A percentile compares a stretch with the other conserved stretches of the same genome.
Conservation (phyloP, 2,113 vertebrate genomes). For the cattle (Bos taurus) region DNA sequence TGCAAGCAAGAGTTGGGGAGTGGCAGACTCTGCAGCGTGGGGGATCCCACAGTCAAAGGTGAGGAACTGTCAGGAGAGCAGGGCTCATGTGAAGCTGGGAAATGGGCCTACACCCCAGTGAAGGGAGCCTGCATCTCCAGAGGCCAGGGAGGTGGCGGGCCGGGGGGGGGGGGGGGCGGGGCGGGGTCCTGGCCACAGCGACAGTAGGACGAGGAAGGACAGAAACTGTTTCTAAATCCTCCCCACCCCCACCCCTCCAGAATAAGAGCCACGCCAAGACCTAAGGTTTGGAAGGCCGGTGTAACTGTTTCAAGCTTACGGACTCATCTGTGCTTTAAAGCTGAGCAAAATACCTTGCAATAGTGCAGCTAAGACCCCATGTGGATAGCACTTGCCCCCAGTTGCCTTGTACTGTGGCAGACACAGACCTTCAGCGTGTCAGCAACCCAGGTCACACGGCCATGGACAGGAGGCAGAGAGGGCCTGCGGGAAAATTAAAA, state of each 20-base stretch:
- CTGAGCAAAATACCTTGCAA: background rate
- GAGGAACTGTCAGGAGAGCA: background rate
- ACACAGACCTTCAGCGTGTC: background rate
- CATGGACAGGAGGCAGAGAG: background rate
- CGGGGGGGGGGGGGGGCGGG: too few relatives aligned
- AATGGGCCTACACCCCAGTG: background rate
- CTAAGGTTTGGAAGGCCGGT: too few relatives aligned
- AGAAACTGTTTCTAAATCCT: background rate
- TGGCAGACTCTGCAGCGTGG: background rate
- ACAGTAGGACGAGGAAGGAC: background rate
- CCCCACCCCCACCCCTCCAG: background rate
- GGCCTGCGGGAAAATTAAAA: background rate
- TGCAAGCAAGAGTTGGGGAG: background rate
- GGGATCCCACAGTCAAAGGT: background rate
- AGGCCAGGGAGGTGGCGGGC: background rate
- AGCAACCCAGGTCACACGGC: background rate
- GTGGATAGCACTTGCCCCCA: background rate
- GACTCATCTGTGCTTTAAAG: background rate
- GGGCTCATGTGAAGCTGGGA: background rate
- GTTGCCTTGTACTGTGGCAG: background rate
- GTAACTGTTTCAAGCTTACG: too few relatives aligned
- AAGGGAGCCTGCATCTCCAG: background rate
- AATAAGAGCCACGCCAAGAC: background rate
- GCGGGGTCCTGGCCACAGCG: background rate
- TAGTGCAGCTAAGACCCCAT: background rate